These are phyloP conservation scores for Diabrotica balteata DNA, from an alignment of 2,888 invertebrate species.

Conservation along the genomic window DNA sequence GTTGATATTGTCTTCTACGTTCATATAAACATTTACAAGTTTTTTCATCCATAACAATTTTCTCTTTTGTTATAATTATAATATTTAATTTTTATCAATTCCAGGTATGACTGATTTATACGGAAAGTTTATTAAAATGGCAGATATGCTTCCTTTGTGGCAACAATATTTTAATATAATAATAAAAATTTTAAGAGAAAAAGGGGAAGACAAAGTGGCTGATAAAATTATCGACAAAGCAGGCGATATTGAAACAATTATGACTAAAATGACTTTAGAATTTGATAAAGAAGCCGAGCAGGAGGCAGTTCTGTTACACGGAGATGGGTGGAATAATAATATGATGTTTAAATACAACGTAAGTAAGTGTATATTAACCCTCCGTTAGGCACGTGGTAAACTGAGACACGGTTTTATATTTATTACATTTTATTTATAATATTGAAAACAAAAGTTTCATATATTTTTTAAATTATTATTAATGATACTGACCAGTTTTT, in stretches of 20 bases:
- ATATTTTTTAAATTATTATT: too few species aligned
- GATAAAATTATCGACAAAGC: constrained; percentile 37
- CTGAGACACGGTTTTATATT: too few species aligned
- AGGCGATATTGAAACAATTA: constrained; percentile 31
- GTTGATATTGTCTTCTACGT: too few species aligned
- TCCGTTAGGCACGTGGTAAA: too few species aligned
- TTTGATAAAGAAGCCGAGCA: constrained; percentile 12
- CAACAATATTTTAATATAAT: constrained; percentile 32
- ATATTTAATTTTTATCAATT: not conserved
- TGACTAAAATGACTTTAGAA: constrained; percentile 10
- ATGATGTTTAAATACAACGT: constrained; percentile 51
- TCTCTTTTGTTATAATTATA: too few species aligned
- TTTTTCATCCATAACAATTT: too few species aligned
- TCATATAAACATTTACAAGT: too few species aligned
- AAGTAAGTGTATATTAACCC: too few species aligned
- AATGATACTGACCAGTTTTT: too few species aligned
- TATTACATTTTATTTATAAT: too few species aligned
- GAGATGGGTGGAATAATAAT: constrained; percentile 53
- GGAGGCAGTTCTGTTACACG: constrained; percentile 39
- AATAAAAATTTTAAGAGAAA: constrained; percentile 33
- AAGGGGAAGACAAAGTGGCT: constrained; percentile 24
- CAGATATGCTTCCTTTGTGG: constrained; percentile 31
- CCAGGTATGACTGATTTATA: constrained; percentile 25
- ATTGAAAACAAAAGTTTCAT: too few species aligned
- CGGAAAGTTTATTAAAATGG: constrained; percentile 38